Evolutionary conservation across 2,888 invertebrate genomes (phyloP), one percentile per base, ranked within the genome.

Genomic region (Oxycera nigricornis): DNA sequence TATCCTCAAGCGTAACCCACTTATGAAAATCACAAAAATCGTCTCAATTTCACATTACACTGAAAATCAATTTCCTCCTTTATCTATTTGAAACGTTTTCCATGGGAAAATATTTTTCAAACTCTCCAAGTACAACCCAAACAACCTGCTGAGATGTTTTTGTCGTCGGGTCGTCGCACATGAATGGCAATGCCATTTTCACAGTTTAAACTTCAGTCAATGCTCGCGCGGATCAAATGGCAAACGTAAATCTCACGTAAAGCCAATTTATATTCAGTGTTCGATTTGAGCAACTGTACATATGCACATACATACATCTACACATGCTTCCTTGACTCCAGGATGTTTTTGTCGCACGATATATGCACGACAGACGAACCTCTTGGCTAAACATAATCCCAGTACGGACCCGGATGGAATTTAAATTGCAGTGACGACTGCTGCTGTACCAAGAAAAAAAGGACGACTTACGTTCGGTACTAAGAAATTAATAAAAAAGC

Each of bases 391-490:
- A 17, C n/a, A n/a, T 55, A 24, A 20, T 55, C 24, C 52, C 3
- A 20, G 24, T 22, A 11, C 52, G 22, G 24, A 55, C 24, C 52
- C 24, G 52, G 20, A 24, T 55, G 22, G 52, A 55, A 55, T 55
- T 55, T 55, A 55, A 55, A 55, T 55, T 55, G 11, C 46, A 55
- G 7, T 55, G 52, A n/a, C n/a, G n/a, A n/a, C n/a, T n/a, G n/a
- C n/a, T n/a, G n/a, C n/a, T n/a, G n/a, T n/a, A n/a, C n/a, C n/a
- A n/a, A n/a, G n/a, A n/a, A n/a, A n/a, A n/a, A n/a, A n/a, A n/a
- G n/a, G n/a, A n/a, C n/a, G n/a, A n/a, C n/a, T n/a, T n/a, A n/a
- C n/a, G n/a, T n/a, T n/a, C n/a, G n/a, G n/a, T n/a, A n/a, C n/a
- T n/a, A n/a, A n/a, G n/a, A n/a, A n/a, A n/a, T n/a, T n/a, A n/a